A percentile compares a stretch with the other conserved stretches of the same genome.
These are phyloP conservation scores for Phymorhynchus buccinoides DNA, from an alignment of 1,140 invertebrate genomes.

Conservation along the genomic window DNA sequence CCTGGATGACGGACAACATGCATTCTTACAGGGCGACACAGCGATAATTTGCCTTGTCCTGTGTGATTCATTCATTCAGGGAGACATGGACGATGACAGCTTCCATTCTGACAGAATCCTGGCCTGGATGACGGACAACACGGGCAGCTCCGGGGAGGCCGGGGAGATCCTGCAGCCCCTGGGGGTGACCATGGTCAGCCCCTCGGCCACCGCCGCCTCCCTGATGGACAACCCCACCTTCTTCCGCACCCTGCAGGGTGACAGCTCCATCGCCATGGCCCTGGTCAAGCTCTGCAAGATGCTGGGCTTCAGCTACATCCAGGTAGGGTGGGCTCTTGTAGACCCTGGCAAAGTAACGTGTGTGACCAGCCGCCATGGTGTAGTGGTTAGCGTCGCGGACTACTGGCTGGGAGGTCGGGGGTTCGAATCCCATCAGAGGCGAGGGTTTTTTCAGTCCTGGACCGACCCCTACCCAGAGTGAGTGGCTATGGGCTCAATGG, in stretches of 20 bases:
- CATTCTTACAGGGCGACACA: too few species aligned
- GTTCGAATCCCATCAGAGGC: too few species aligned
- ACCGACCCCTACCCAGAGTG: too few species aligned
- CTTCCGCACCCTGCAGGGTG: slow-evolving; percentile 84
- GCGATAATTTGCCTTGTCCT: too few species aligned
- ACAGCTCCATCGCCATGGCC: slow-evolving; percentile 84
- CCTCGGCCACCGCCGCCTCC: slow-evolving; percentile 78
- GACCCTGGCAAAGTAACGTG: too few species aligned
- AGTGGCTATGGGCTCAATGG: too few species aligned
- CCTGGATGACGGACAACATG: slow-evolving; percentile 66
- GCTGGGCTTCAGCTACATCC: slow-evolving; percentile 58
- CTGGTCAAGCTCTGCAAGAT: slow-evolving; percentile 73
- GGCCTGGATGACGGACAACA: slow-evolving; percentile 65
- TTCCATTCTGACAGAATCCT: slow-evolving; percentile 43
- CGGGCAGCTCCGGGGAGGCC: slow-evolving; percentile 51
- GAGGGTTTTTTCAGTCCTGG: too few species aligned
- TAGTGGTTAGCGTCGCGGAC: too few species aligned
- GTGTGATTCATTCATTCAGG: background rate
- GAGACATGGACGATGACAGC: background rate
- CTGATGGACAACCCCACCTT: slow-evolving; percentile 84
- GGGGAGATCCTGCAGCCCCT: slow-evolving; percentile 56
- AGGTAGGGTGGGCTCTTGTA: too few species aligned
- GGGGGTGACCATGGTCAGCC: slow-evolving; percentile 61
- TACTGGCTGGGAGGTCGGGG: too few species aligned
- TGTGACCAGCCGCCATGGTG: too few species aligned